Evolutionary conservation across 2,888 invertebrate species (phyloP).

Genomic region (Lissocephala sabroskyi): DNA sequence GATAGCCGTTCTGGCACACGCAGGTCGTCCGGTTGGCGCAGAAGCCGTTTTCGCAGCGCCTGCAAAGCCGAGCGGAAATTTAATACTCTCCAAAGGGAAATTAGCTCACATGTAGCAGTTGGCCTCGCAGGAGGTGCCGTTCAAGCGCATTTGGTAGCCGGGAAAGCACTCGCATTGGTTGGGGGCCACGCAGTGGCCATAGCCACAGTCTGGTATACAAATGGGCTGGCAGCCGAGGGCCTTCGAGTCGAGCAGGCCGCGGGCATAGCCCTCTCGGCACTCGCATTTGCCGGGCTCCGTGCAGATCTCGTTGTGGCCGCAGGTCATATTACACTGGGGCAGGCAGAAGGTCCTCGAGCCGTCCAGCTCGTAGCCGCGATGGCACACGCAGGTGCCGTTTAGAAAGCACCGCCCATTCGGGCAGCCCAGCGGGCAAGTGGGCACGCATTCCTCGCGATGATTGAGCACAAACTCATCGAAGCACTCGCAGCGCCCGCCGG

Average conservation of each 20-base stretch:
- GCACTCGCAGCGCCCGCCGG: conserved; percentile 65
- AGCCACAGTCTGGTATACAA: conserved; percentile 67
- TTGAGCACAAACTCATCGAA: conserved; percentile 66
- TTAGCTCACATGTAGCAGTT: conserved; percentile 54
- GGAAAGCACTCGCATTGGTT: conserved; percentile 72
- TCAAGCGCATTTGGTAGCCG: conserved; percentile 53
- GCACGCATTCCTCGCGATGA: conserved; percentile 68
- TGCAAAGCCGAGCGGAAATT: too few species aligned
- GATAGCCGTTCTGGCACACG: conserved; percentile 72
- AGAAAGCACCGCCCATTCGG: conserved; percentile 76
- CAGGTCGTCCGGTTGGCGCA: conserved; percentile 73
- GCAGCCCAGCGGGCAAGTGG: conserved; percentile 73
- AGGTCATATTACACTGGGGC: conserved; percentile 75
- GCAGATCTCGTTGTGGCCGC: conserved; percentile 63
- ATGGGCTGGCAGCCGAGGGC: conserved; percentile 56
- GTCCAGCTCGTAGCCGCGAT: conserved; percentile 76
- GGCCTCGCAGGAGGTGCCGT: conserved; percentile 59
- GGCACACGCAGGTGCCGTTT: conserved; percentile 78
- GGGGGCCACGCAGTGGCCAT: conserved; percentile 54
- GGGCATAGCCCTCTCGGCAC: conserved; percentile 71
- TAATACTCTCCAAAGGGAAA: too few species aligned
- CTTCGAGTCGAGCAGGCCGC: background rate
- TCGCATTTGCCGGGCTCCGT: conserved; percentile 70
- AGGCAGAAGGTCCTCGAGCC: conserved; percentile 76
- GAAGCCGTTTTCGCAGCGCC: conserved; percentile 71